phyloP scores from a whole-genome alignment of 2,797 vertebrate genomes.

The Microtus californicus region DNA sequence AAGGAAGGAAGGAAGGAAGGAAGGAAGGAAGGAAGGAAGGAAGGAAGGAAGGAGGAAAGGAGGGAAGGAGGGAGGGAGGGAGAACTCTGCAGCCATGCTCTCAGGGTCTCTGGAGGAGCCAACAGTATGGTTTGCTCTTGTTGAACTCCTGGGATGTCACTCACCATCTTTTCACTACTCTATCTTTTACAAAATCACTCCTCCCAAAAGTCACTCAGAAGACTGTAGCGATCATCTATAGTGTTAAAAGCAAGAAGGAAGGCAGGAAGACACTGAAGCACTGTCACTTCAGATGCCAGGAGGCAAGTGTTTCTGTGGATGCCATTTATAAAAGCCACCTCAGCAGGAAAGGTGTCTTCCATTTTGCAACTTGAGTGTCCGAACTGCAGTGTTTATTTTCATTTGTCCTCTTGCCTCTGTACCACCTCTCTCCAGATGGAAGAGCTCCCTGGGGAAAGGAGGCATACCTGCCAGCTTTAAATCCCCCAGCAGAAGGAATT shows the following conservation, averaged over 20 bases:
- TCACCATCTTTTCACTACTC: conserved; percentile 6
- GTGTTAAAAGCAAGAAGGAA: conserved; percentile 21
- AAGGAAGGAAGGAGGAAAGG: background rate
- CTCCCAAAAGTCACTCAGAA: conserved; percentile 39
- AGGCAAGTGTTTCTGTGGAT: background rate
- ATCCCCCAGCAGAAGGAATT: conserved; percentile 5
- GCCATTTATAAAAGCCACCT: conserved; percentile 21
- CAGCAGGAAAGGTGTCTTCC: conserved; percentile 5
- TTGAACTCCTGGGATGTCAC: conserved; percentile 1
- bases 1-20: too few relatives aligned
- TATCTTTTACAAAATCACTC: conserved; percentile 48
- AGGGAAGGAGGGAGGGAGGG: background rate
- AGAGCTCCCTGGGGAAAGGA: conserved; percentile 41
- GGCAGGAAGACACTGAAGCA: background rate
- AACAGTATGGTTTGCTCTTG: background rate
- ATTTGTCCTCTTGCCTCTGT: conserved; percentile 22
- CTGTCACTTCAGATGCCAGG: conserved; percentile 2
- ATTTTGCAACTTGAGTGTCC: conserved; percentile 40
- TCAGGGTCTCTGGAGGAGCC: background rate
- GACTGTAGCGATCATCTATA: background rate
- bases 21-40: background rate
- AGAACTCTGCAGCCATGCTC: background rate
- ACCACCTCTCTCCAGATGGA: background rate
- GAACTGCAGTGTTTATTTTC: conserved; percentile 29
- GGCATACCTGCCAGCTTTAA: background rate